Conservation (phyloP, 2,113 vertebrate species). For the Scolopax mira region DNA sequence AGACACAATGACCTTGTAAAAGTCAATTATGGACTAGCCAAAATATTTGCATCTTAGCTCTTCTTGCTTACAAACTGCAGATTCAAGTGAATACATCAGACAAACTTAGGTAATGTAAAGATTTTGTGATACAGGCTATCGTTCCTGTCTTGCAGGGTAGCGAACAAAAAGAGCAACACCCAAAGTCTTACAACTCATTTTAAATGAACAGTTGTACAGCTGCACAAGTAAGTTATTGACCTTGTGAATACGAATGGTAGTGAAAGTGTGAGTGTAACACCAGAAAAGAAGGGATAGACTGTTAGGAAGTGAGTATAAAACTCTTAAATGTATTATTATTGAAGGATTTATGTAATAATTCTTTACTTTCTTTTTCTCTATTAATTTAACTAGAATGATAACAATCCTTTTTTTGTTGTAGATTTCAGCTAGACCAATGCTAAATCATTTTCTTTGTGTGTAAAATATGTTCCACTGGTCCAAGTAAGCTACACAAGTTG, state of each 20-base stretch:
- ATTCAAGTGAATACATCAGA: neutral
- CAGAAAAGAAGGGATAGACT: accelerated
- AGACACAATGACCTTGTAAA: neutral
- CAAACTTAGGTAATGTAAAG: neutral
- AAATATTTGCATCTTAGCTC: neutral
- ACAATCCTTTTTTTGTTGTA: neutral
- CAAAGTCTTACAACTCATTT: neutral
- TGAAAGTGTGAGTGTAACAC: neutral
- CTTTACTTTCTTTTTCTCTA: neutral
- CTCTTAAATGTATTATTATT: neutral
- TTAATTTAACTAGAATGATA: neutral
- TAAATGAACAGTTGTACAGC: neutral
- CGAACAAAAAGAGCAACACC: neutral
- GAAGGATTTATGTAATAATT: neutral
- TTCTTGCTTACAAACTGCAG: neutral
- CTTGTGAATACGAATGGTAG: neutral
- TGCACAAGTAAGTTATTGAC: neutral
- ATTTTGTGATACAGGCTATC: neutral
- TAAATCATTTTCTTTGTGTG: neutral
- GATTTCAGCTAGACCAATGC: neutral
- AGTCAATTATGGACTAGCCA: neutral
- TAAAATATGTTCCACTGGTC: accelerated
- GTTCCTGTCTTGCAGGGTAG: neutral
- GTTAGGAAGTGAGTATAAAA: neutral
- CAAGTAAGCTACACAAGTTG: neutral